Conservation (phyloP, 2,797 vertebrate species). For the Acipenser ruthenus region DNA sequence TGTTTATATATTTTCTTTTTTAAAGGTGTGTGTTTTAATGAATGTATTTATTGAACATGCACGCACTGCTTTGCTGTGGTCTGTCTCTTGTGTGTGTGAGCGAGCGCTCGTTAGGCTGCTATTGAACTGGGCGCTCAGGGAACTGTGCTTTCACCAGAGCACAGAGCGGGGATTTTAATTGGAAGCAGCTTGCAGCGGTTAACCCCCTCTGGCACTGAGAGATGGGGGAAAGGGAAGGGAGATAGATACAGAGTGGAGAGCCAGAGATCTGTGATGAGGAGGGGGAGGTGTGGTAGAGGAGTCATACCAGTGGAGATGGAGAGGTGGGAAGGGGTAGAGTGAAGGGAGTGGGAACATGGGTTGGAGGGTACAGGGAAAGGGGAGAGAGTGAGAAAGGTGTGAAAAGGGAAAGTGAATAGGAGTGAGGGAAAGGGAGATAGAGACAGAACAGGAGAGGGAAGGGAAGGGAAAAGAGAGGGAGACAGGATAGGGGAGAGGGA, state of each 20-base stretch:
- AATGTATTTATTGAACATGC: no score
- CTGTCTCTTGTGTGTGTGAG: no score
- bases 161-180: slow-evolving; percentile 1
- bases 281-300: no score
- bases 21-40: no score
- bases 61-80: no score
- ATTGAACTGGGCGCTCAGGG: slow-evolving; percentile 1
- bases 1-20: no score
- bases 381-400: neutral
- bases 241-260: neutral
- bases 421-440: slow-evolving; percentile 24
- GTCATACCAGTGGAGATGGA: neutral
- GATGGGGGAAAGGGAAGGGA: no score
- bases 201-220: neutral
- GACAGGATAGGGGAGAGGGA: neutral
- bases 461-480: neutral
- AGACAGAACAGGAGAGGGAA: slow-evolving; percentile 26
- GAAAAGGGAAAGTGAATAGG: neutral
- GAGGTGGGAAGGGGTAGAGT: neutral
- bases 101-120: neutral
- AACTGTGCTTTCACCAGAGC: neutral
- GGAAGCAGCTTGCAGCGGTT: neutral
- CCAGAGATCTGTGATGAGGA: no score
- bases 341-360: no score
- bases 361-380: neutral